phyloP scores from a whole-genome alignment of 1,140 invertebrate species.

The Dendroctonus valens region DNA sequence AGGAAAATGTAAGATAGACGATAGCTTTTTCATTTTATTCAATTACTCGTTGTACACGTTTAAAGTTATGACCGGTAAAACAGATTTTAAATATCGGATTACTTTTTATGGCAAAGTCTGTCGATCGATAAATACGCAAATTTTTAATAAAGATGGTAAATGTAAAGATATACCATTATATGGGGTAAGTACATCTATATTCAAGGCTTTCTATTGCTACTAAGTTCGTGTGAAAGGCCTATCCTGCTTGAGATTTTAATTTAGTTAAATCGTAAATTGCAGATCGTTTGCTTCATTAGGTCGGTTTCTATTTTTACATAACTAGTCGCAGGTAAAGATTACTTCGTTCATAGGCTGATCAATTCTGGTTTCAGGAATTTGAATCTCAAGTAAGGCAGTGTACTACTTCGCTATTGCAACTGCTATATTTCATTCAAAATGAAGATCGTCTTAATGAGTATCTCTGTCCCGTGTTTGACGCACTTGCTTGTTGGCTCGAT shows the following conservation, averaged over 20 bases:
- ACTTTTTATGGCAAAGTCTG: slow-evolving; percentile 27
- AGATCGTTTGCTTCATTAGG: too few species aligned
- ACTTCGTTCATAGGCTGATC: background rate
- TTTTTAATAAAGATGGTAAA: slow-evolving; percentile 30
- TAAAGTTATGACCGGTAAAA: slow-evolving; percentile 26
- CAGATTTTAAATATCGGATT: slow-evolving; percentile 14
- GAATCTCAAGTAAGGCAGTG: slow-evolving; percentile 29
- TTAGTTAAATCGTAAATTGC: too few species aligned
- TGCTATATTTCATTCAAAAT: slow-evolving; percentile 32
- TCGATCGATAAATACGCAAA: slow-evolving; percentile 28
- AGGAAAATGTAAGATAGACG: slow-evolving; percentile 33
- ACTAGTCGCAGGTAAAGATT: background rate
- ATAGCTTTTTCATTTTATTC: slow-evolving; percentile 28
- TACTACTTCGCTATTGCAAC: slow-evolving; percentile 30
- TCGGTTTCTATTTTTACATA: too few species aligned
- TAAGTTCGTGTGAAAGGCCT: too few species aligned
- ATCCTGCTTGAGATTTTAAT: too few species aligned
- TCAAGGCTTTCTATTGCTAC: background rate
- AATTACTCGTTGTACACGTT: slow-evolving; percentile 32
- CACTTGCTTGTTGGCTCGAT: slow-evolving; percentile 32
- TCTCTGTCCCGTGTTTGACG: slow-evolving; percentile 30
- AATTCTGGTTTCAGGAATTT: slow-evolving; percentile 34
- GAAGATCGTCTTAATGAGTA: slow-evolving; percentile 20
- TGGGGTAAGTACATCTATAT: slow-evolving; percentile 19
- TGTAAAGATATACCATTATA: slow-evolving; percentile 24